Evolutionary conservation across 2,888 invertebrate genomes (phyloP), one percentile per base, ranked within the genome.

Genomic region (Chydorus sphaericus): DNA sequence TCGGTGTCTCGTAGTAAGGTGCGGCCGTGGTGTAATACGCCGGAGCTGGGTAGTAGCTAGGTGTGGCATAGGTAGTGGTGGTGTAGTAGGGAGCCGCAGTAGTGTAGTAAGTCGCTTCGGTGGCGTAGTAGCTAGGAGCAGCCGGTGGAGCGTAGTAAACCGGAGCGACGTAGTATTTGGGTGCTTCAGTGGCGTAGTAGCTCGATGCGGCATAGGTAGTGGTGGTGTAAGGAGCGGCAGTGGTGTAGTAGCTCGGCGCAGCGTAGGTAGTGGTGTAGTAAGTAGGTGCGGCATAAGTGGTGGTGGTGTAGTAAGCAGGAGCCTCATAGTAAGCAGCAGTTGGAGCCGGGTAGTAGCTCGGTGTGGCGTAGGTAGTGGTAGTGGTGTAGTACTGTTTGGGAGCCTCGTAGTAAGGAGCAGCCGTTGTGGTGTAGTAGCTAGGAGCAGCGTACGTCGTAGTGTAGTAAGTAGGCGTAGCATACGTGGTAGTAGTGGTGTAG

Each of bases 401-500:
- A 44, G 23, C 26, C 4, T 44, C 23, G 44, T 44, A 44, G 4
- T 20, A 26, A 11, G 44, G 26, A 16, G 44, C 26, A 14, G 14
- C 26, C n/a, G n/a, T n/a, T n/a, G n/a, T n/a, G 26, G 44, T 23
- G 44, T 44, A 44, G 6, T 44, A 44, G 8, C 14, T 16, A 14
- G 44, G 44, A 11, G 23, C 44, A 23, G 44, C 1, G 23, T 44
- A 23, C 5, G 44, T 44, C 3, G 44, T 44, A 10, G 44, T 23
- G 20, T 14, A 6, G 26, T 44, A 44, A 7, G 16, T 10, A 10
- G 23, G 23, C 14, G 44, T 20, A 2, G 44, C 26, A 16, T 44
- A 44, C 26, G 26, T n/a, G n/a, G n/a, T n/a, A n/a, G 44, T 44
- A 16, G 36, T 36, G 44, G 44, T 44, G 44, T 44, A 44, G 44